Conservation (phyloP, 1,140 invertebrate genomes). For the Drosophila murphyi region DNA sequence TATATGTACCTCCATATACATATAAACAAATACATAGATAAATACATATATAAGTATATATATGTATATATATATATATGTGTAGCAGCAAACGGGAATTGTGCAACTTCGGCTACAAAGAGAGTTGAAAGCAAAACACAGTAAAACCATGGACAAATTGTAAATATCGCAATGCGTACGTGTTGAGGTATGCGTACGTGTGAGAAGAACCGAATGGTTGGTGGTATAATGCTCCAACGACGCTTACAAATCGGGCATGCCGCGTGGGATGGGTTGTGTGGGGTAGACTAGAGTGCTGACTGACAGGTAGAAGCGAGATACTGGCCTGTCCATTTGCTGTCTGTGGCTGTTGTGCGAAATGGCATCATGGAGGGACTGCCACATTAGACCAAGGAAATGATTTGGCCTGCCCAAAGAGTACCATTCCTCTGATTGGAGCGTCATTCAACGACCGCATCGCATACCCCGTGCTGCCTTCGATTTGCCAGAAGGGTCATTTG, state of each 20-base stretch:
- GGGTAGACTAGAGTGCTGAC: not conserved
- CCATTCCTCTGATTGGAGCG: not conserved
- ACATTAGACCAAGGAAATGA: constrained; percentile 1
- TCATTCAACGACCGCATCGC: not conserved
- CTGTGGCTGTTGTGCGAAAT: not conserved
- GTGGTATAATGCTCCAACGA: not conserved
- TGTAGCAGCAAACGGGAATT: not conserved
- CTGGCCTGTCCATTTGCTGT: not conserved
- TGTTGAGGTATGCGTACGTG: constrained; percentile 2
- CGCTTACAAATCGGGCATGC: not conserved
- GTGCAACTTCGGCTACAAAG: not conserved
- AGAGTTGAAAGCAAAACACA: not conserved
- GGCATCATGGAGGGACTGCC: not conserved
- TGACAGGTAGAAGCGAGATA: constrained; percentile 1
- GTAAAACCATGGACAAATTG: constrained; percentile 3
- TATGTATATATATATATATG: not conserved
- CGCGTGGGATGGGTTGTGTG: too few relatives aligned
- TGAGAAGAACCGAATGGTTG: not conserved
- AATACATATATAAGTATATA: not conserved
- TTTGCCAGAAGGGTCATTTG: too few relatives aligned
- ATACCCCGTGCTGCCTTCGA: not conserved
- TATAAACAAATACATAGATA: not conserved
- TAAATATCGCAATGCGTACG: not conserved
- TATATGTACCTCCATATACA: not conserved
- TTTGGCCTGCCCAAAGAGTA: not conserved